Conservation (phyloP, 1,140 invertebrate genomes). For the Eufriesea mexicana region DNA sequence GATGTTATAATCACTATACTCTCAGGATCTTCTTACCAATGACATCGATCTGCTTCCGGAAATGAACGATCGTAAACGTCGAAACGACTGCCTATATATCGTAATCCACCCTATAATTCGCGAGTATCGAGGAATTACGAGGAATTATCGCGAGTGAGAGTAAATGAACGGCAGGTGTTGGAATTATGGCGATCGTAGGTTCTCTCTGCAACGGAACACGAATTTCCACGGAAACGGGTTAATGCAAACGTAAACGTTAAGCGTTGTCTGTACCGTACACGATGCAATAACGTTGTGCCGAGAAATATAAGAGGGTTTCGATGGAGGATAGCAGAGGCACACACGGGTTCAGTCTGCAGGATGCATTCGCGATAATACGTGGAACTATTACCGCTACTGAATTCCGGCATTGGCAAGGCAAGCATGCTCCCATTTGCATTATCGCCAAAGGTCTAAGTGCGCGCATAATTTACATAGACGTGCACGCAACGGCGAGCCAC, state of each 20-base stretch:
- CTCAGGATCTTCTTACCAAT: too few species aligned
- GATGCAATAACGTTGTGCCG: not conserved
- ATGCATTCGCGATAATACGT: slow-evolving; percentile 59
- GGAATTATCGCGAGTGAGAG: too few species aligned
- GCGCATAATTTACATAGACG: slow-evolving; percentile 64
- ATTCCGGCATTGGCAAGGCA: slow-evolving; percentile 63
- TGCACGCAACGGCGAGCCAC: slow-evolving; percentile 7
- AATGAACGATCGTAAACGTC: too few species aligned
- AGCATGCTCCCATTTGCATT: slow-evolving; percentile 65
- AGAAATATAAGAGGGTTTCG: not conserved
- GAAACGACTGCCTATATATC: too few species aligned
- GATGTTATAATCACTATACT: too few species aligned
- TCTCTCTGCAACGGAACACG: not conserved
- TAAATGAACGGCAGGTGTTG: not conserved
- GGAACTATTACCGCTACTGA: slow-evolving; percentile 59
- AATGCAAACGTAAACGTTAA: not conserved
- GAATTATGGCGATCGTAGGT: not conserved
- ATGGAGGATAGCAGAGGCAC: not conserved
- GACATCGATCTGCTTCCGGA: too few species aligned
- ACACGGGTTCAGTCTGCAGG: slow-evolving; percentile 6
- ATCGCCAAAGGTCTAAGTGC: slow-evolving; percentile 69
- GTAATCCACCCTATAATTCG: too few species aligned
- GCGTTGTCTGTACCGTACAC: not conserved
- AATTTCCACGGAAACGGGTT: not conserved
- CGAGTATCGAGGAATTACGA: too few species aligned